Base-by-base conservation (phyloP, 35 echinoderm and acorn worm genomes). In the Heliocidaris erythrogramma region DNA sequence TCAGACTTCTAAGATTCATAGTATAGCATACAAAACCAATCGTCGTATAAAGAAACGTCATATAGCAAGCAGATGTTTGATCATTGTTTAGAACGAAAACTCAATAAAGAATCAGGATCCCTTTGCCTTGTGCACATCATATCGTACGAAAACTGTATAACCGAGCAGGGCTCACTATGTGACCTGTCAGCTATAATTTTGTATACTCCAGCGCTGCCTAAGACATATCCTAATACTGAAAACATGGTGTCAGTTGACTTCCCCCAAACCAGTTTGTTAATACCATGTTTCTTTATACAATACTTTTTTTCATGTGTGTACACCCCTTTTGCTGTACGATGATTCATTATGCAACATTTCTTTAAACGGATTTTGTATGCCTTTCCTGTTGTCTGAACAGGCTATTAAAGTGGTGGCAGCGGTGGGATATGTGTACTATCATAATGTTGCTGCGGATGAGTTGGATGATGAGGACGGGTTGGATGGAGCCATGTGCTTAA, bases 401-500 rank as follows among this genome's bases (percentile, higher is more conserved):
- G 69, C 14, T 30, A 30, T 30, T 27, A 89, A 48, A 59, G 5
- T 50, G 91, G 50, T 92, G 87, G 91, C 91, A 59, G 91, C 50
- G n/a, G 91, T 92, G 91, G 91, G 91, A 59, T 89, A 56, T 86
- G 85, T 42, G 3, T 30, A 86, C 32, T 92, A 92, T 92, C 91
- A 92, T 92, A 92, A 92, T 48, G 91, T 92, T 24, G 91, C 91
- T 6, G 90, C 31, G 0, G 90, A 92, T 89, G 87, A 89, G 30
- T 89, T 89, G 10, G 87, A 31, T 14, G 87, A 89, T 17, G 90
- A 48, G 91, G 47, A 50, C 31, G 48, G 29, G 13, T 88, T 89
- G 48, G 85, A 30, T 49, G 86, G 49, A 30, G 95, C 49, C 93
- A 96, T 96, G 86, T 96, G 95, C 59, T 85, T 94, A 27, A 90